Evolutionary conservation across 2,113 vertebrate genomes (phyloP).

Genomic region (Mixornis gularis): DNA sequence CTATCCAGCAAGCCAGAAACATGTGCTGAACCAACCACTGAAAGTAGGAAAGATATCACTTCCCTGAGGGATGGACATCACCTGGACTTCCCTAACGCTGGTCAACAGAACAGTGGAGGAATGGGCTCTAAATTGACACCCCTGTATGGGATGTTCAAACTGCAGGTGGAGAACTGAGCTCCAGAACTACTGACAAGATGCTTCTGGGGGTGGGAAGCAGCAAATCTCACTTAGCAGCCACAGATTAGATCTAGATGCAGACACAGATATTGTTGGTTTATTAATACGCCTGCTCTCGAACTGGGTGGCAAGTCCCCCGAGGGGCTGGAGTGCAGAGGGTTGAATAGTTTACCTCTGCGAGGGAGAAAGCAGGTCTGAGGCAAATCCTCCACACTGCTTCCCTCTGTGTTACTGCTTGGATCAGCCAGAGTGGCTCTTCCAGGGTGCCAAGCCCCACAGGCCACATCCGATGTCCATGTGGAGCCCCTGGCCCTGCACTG

Average conservation of each 20-base stretch:
- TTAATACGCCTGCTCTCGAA: neutral
- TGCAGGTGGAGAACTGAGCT: slow-evolving; percentile 21
- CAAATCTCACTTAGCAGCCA: neutral
- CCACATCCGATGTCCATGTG: fast-evolving
- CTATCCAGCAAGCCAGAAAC: neutral
- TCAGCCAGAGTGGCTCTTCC: neutral
- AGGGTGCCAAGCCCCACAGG: neutral
- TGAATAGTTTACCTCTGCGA: slow-evolving; percentile 28
- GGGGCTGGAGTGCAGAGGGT: slow-evolving; percentile 5
- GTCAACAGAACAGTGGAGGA: neutral
- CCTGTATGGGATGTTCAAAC: neutral
- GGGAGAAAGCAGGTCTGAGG: neutral
- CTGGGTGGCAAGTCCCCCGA: slow-evolving; percentile 33
- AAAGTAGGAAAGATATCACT: neutral
- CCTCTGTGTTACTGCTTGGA: neutral
- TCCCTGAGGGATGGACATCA: neutral
- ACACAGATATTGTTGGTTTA: slow-evolving; percentile 27
- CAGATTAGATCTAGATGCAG: slow-evolving; percentile 60
- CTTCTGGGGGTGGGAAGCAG: slow-evolving; percentile 24
- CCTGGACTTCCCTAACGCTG: neutral
- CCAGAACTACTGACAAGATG: neutral
- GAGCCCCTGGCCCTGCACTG: fast-evolving
- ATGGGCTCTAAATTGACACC: neutral
- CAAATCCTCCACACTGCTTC: neutral
- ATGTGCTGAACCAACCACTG: neutral